phyloP scores from a whole-genome alignment of 2,797 vertebrate species.

The Oophaga sylvatica region DNA sequence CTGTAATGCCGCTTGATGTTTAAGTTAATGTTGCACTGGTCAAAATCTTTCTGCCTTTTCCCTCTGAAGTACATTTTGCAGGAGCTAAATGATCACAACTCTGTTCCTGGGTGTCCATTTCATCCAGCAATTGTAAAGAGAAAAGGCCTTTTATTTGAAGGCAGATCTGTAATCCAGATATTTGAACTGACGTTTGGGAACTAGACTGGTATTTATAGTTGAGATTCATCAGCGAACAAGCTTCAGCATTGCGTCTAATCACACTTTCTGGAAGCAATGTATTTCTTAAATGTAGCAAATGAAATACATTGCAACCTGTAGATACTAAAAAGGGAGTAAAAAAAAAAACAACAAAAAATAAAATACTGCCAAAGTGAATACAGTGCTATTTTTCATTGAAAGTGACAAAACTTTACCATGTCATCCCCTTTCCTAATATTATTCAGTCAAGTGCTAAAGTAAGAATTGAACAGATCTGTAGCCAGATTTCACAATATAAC shows the following conservation, averaged over 20 bases:
- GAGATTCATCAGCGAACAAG: conserved; percentile 46
- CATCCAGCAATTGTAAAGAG: conserved; percentile 40
- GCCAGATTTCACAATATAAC: too few species aligned
- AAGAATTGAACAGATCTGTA: neutral
- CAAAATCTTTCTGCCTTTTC: conserved; percentile 32
- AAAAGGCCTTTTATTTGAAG: conserved; percentile 45
- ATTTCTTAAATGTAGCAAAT: conserved; percentile 32
- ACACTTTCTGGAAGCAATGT: conserved; percentile 35
- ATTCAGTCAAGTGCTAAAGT: neutral
- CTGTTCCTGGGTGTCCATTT: conserved; percentile 50
- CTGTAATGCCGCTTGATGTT: conserved; percentile 1
- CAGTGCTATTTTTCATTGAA: neutral
- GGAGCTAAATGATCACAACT: conserved; percentile 17
- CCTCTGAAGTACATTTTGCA: conserved; percentile 24
- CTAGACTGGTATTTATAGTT: conserved; percentile 43
- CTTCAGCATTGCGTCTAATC: conserved; percentile 39
- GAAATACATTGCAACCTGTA: conserved; percentile 25
- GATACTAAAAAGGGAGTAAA: neutral
- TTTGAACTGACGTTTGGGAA: conserved; percentile 48
- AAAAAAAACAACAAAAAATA: neutral
- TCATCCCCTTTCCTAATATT: neutral
- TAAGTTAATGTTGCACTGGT: conserved; percentile 22
- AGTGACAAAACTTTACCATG: neutral
- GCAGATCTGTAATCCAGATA: conserved; percentile 45
- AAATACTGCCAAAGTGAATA: neutral